Evolutionary conservation across 1,140 invertebrate species (phyloP).

Genomic region (Belonocnema kinseyi): DNA sequence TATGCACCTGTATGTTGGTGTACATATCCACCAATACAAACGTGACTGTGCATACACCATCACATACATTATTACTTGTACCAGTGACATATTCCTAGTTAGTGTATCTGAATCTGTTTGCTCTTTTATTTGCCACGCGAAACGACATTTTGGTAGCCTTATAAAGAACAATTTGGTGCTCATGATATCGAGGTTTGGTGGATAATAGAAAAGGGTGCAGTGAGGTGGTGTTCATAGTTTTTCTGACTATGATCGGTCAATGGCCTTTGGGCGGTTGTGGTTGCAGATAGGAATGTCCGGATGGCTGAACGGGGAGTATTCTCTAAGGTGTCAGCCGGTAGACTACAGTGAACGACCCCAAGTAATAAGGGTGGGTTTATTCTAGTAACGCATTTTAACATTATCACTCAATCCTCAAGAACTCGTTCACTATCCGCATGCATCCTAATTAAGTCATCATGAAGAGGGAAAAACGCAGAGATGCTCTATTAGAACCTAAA

Average conservation of each 20-base stretch:
- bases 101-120: neutral
- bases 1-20: neutral
- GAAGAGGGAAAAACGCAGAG: neutral
- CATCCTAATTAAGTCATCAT: neutral
- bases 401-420: neutral
- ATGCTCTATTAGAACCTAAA: neutral
- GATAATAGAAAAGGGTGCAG: conserved; percentile 36
- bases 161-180: neutral
- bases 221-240: conserved; percentile 55
- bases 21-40: neutral
- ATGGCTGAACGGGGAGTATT: conserved; percentile 94
- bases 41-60: neutral
- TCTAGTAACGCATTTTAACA: conserved; percentile 24
- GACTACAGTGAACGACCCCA: conserved; percentile 92
- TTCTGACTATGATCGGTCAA: conserved; percentile 61
- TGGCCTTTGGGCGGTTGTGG: conserved; percentile 74
- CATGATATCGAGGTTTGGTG: neutral
- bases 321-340: conserved; percentile 95
- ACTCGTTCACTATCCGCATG: neutral
- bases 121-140: neutral
- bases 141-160: neutral
- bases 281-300: conserved; percentile 90
- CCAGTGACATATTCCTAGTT: neutral
- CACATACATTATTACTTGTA: neutral
- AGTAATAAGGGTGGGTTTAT: conserved; percentile 89